Percentiles rank a stretch among this genome's conserved stretches.
These are phyloP conservation scores for Acridotheres tristis DNA, from an alignment of 2,797 vertebrate species.

Conservation along the genomic window DNA sequence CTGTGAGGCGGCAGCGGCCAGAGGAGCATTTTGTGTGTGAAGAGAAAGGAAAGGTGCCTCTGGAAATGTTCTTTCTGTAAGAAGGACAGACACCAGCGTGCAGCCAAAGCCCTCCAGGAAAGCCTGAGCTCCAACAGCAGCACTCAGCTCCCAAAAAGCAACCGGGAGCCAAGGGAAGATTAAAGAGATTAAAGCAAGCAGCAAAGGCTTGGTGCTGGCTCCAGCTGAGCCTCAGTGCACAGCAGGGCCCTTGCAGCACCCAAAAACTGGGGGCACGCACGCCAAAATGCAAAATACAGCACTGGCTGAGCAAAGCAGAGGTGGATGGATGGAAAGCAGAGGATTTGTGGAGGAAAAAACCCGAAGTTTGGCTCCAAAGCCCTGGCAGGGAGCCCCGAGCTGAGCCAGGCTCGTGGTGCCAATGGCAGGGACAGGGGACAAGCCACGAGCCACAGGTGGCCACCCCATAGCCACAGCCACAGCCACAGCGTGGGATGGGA, in stretches of 20 bases:
- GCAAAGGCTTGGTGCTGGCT: background rate
- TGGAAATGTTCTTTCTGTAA: background rate
- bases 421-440: background rate
- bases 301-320: background rate
- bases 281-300: background rate
- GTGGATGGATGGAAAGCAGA: rapidly evolving
- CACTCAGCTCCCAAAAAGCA: background rate
- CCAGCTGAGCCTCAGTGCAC: background rate
- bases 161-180: background rate
- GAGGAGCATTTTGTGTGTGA: background rate
- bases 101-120: background rate
- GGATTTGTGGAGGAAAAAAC: rapidly evolving
- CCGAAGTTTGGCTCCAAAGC: background rate
- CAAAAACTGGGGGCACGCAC: background rate
- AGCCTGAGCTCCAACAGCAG: background rate
- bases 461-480: too few species aligned
- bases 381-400: background rate
- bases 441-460: background rate
- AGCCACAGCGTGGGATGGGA: background rate
- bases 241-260: background rate
- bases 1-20: background rate
- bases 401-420: background rate
- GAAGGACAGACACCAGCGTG: background rate
- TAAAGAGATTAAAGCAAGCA: background rate
- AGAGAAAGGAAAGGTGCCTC: background rate